phyloP scores from a whole-genome alignment of 2,888 invertebrate genomes.

The Falcaria lacertinaria region DNA sequence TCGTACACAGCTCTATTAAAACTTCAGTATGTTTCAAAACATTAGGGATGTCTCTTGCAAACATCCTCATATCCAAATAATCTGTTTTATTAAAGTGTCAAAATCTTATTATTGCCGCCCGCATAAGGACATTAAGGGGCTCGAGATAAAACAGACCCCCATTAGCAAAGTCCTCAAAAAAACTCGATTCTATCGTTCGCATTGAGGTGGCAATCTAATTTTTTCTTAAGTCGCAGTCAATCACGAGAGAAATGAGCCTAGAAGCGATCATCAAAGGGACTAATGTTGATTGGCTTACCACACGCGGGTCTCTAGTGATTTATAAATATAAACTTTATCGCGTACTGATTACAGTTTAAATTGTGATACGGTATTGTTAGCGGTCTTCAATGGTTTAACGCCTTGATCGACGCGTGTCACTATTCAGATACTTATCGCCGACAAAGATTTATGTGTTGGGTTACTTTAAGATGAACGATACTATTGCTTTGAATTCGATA shows the following conservation, averaged over 20 bases:
- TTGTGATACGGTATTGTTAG: slow-evolving; percentile 3
- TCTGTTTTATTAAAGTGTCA: slow-evolving; percentile 70
- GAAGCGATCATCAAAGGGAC: slow-evolving; percentile 61
- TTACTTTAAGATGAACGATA: slow-evolving; percentile 11
- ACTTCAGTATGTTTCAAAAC: too few species aligned
- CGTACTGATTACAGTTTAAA: slow-evolving; percentile 23
- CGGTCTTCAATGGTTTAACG: slow-evolving; percentile 7
- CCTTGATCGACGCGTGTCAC: slow-evolving; percentile 41
- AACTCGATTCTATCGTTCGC: slow-evolving; percentile 67
- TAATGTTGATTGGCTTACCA: slow-evolving; percentile 70
- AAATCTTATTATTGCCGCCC: slow-evolving; percentile 76
- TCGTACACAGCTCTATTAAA: too few species aligned
- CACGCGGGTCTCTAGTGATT: slow-evolving; percentile 14
- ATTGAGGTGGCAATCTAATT: slow-evolving; percentile 75
- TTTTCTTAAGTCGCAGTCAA: slow-evolving; percentile 69
- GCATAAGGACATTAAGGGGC: slow-evolving; percentile 73
- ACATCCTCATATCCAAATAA: slow-evolving; percentile 29
- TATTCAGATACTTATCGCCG: slow-evolving; percentile 44
- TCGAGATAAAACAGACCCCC: slow-evolving; percentile 76
- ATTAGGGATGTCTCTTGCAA: slow-evolving; percentile 5
- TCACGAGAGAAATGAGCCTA: slow-evolving; percentile 73
- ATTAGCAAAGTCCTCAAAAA: slow-evolving; percentile 64
- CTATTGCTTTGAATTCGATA: background rate
- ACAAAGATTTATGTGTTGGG: slow-evolving; percentile 59
- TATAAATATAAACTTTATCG: slow-evolving; percentile 21